Conservation (phyloP, 2,797 vertebrate species). For the Gymnothorax reevesii region DNA sequence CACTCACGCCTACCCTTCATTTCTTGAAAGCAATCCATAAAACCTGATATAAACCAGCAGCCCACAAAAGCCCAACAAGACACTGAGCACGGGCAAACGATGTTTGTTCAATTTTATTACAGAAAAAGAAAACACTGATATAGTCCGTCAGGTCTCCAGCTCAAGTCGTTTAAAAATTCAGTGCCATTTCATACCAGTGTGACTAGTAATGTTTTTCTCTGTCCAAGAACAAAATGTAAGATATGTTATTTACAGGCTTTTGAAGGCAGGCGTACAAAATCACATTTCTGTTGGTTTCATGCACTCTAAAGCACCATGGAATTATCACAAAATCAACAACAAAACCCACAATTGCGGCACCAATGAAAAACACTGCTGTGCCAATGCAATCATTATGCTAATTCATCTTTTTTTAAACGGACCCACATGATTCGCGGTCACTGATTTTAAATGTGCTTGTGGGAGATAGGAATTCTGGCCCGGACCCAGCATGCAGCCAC, state of each 20-base stretch:
- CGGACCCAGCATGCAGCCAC: neutral
- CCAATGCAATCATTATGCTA: neutral
- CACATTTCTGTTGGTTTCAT: neutral
- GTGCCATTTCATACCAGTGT: neutral
- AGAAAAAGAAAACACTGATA: constrained; percentile 3
- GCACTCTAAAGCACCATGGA: neutral
- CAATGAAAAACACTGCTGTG: neutral
- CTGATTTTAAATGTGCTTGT: constrained; percentile 1
- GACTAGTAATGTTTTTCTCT: neutral
- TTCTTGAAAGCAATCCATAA: constrained; percentile 36
- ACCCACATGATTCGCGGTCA: neutral
- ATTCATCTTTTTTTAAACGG: constrained; percentile 8
- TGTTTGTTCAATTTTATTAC: constrained; percentile 3
- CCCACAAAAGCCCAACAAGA: constrained; percentile 9
- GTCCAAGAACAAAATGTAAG: neutral
- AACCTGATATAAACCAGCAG: constrained; percentile 23
- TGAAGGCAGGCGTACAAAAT: neutral
- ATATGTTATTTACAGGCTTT: neutral
- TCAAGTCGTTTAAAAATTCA: neutral
- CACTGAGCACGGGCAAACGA: constrained; percentile 14
- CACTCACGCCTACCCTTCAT: constrained; percentile 18
- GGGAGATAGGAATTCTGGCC: neutral
- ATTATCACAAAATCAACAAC: neutral
- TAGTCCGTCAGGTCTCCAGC: neutral
- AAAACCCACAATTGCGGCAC: neutral